phyloP scores from a whole-genome alignment of 2,888 invertebrate genomes.

The Chymomyza caudatula region DNA sequence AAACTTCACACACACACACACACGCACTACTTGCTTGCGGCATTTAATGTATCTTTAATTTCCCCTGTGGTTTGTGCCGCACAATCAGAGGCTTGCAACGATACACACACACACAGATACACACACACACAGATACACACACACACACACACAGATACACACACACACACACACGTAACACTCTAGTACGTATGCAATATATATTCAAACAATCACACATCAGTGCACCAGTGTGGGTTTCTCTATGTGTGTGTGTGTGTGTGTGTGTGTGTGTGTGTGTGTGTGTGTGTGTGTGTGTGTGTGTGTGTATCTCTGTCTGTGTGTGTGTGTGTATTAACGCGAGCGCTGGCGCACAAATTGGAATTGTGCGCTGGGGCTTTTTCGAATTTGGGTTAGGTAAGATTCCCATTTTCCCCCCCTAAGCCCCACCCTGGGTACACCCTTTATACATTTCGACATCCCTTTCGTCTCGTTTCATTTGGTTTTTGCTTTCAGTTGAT shows the following conservation, averaged over 20 bases:
- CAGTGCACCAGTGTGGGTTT: slow-evolving; percentile 38
- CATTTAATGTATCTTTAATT: slow-evolving; percentile 71
- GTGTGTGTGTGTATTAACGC: slow-evolving; percentile 49
- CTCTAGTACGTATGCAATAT: neutral
- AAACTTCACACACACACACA: slow-evolving; percentile 15
- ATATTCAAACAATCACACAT: slow-evolving; percentile 55
- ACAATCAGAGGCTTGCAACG: slow-evolving; percentile 46
- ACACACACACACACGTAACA: slow-evolving; percentile 11
- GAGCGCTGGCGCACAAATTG: slow-evolving; percentile 52
- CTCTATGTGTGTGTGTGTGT: neutral
- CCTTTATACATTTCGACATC: slow-evolving; percentile 21
- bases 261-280: neutral
- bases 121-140: slow-evolving; percentile 8
- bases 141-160: slow-evolving; percentile 26
- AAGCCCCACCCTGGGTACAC: neutral
- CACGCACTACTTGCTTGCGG: slow-evolving; percentile 45
- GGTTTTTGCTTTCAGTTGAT: neutral
- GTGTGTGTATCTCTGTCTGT: slow-evolving; percentile 13
- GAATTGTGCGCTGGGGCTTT: slow-evolving; percentile 33
- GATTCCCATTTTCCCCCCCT: neutral
- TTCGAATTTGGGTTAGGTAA: neutral
- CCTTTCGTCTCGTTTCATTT: slow-evolving; percentile 13
- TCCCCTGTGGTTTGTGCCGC: slow-evolving; percentile 63
- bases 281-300: neutral
- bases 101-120: neutral